Evolutionary conservation across 2,888 invertebrate species (phyloP).

Genomic region (Mythimna loreyi): DNA sequence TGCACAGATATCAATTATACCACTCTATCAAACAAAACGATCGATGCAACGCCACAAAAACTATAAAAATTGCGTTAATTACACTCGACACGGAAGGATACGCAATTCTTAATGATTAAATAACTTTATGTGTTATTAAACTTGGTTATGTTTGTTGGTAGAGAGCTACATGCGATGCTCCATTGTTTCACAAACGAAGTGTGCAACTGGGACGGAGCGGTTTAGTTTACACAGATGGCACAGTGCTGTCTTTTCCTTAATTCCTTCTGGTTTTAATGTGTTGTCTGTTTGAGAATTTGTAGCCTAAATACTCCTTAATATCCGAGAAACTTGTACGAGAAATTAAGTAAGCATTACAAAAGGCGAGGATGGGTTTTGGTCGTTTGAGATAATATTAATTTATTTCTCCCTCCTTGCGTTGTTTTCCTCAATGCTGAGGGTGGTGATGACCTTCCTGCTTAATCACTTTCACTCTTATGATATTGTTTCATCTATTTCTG

Average conservation of each 20-base stretch:
- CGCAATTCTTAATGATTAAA: conserved; percentile 59
- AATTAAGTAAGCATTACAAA: too few relatives aligned
- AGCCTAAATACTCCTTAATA: conserved; percentile 16
- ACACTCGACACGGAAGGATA: conserved; percentile 59
- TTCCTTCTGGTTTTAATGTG: conserved; percentile 9
- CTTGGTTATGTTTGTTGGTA: conserved; percentile 34
- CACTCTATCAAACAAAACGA: conserved; percentile 28
- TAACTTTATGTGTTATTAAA: conserved; percentile 58
- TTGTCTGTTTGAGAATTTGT: conserved; percentile 12
- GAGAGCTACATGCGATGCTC: conserved; percentile 24
- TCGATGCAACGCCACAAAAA: conserved; percentile 47
- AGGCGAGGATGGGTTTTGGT: not conserved
- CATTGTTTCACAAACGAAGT: conserved; percentile 48
- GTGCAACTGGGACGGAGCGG: conserved; percentile 42
- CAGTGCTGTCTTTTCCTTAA: conserved; percentile 22
- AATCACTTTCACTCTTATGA: too few relatives aligned
- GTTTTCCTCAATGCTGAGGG: too few relatives aligned
- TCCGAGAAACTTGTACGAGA: not conserved
- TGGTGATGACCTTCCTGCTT: too few relatives aligned
- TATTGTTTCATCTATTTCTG: too few relatives aligned
- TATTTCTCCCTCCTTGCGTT: too few relatives aligned
- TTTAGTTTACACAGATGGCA: conserved; percentile 56
- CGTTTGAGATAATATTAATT: not conserved
- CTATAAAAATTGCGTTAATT: conserved; percentile 59
- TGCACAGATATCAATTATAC: conserved; percentile 25